Evolutionary conservation across 2,797 vertebrate species (phyloP), one percentile per base, ranked within the genome.

Genomic region (Artibeus lituratus): DNA sequence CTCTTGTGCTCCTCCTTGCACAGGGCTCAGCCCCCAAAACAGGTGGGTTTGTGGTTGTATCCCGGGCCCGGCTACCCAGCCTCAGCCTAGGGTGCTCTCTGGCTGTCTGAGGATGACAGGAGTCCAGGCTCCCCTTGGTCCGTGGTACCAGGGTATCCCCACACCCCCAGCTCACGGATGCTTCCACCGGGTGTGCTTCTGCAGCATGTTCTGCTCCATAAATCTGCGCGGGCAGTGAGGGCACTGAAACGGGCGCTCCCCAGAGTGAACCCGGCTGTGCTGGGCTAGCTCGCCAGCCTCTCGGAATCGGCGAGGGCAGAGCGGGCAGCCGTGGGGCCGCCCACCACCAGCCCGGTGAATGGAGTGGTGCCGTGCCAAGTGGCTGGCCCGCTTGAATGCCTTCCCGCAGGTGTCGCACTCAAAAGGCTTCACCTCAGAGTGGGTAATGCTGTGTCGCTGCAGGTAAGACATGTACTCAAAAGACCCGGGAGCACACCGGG

Each of bases 391-490:
- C 97, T 98, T 98, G 97, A 98, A 98, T 16, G 97, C 96, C 51
- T 98, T 98, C 37, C 97, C 97, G 3, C 98, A 98, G 5, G 97
- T 95, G 12, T 98, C 91, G 1, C 98, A 98, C 18, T 92, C 92
- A 12, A 98, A 98, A 5, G 98, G 97, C 62, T 98, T 98, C 83
- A 96, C 97, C 81, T 97, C 90, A 0, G 97, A 98, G 94, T 98
- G 98, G 10, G 98, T 95, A 95, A 98, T 96, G 89, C 98, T 98
- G 96, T 98, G 98, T 2, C 98, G 96, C 77, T 98, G 98, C 22
- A 98, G 97, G 91, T 98, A 98, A 0, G 98, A 98, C 32, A 98
- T 94, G 94, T 97, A 98, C 94, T 98, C 97, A n/a, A 98, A 98
- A 98, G 80, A 96, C 97, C 0, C 98, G 97, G 0, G 97, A 97